phyloP scores from a whole-genome alignment of 2,113 vertebrate species.

The Aldabrachelys gigantea region DNA sequence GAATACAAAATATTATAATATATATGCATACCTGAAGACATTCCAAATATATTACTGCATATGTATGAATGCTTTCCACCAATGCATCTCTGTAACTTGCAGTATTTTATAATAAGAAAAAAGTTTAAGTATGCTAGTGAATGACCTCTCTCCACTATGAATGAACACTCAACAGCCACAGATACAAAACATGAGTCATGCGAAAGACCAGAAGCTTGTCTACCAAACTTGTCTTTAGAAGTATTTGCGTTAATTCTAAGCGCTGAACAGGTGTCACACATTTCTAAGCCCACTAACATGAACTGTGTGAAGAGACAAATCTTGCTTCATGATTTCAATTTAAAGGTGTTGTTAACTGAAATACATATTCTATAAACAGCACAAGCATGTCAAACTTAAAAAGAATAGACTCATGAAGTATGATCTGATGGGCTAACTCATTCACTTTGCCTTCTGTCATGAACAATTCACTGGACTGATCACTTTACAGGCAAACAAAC shows the following conservation, averaged over 20 bases:
- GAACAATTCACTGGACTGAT: neutral
- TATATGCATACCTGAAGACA: neutral
- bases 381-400: fast-evolving
- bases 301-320: neutral
- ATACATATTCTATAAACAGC: fast-evolving
- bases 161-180: conserved; percentile 13
- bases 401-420: neutral
- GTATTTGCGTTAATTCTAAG: neutral
- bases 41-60: neutral
- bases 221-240: conserved; percentile 3
- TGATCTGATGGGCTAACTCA: neutral
- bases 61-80: neutral
- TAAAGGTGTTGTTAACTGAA: neutral
- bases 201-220: fast-evolving
- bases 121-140: neutral
- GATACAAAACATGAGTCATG: neutral
- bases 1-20: neutral
- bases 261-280: neutral
- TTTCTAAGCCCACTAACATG: neutral
- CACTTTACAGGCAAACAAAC: neutral
- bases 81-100: neutral
- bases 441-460: neutral
- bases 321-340: neutral
- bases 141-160: conserved; percentile 25
- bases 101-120: neutral